phyloP scores from a whole-genome alignment of 1,140 invertebrate genomes.

The Bombus terrestris region DNA sequence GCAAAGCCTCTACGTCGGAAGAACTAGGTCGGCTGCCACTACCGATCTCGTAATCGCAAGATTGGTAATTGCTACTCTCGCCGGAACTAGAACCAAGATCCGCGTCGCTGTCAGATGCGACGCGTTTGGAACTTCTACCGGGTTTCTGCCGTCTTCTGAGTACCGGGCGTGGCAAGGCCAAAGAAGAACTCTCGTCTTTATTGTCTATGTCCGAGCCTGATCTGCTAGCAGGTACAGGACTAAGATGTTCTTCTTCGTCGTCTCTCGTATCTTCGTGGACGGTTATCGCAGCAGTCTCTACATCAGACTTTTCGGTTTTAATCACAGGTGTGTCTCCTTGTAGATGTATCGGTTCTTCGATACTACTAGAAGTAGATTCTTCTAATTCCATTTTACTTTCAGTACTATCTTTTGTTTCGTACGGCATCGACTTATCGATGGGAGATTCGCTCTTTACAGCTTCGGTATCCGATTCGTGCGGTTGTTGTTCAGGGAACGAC shows the following conservation, averaged over 20 bases:
- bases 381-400: constrained; percentile 17
- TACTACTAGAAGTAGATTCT: constrained; percentile 35
- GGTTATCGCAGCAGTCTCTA: constrained; percentile 60
- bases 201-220: constrained; percentile 76
- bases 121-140: constrained; percentile 67
- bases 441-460: constrained; percentile 59
- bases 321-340: constrained; percentile 53
- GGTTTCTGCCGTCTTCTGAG: constrained; percentile 77
- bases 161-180: constrained; percentile 74
- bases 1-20: constrained; percentile 91
- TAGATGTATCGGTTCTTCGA: constrained; percentile 16
- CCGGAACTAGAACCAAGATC: constrained; percentile 93
- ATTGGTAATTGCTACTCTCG: constrained; percentile 94
- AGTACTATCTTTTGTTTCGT: background rate
- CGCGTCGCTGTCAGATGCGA: constrained; percentile 77
- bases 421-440: constrained; percentile 58
- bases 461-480: constrained; percentile 64
- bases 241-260: constrained; percentile 51
- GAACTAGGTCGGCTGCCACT: constrained; percentile 91
- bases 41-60: constrained; percentile 91
- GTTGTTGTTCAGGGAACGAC: constrained; percentile 74
- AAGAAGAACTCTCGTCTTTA: constrained; percentile 75
- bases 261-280: constrained; percentile 66
- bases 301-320: constrained; percentile 59
- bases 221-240: constrained; percentile 69